phyloP scores from a whole-genome alignment of 2,797 vertebrate species.

The Anguilla marmorata region DNA sequence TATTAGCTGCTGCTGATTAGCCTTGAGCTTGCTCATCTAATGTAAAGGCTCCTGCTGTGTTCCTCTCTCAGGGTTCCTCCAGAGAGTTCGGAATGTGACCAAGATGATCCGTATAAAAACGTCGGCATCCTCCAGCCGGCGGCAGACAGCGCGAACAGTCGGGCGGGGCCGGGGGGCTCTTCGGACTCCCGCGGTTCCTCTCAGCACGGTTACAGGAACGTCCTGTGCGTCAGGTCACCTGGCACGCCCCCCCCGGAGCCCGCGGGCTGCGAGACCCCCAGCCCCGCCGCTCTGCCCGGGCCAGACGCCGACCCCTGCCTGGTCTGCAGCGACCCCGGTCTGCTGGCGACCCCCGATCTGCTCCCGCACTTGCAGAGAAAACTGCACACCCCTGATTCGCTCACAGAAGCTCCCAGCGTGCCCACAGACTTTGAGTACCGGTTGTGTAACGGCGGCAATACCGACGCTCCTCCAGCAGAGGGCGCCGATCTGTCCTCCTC shows the following conservation, averaged over 20 bases:
- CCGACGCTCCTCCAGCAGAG: neutral
- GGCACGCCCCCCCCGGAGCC: neutral
- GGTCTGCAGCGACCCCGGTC: neutral
- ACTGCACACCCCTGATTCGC: neutral
- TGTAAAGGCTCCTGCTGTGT: neutral
- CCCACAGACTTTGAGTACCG: constrained; percentile 39
- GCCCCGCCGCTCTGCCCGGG: neutral
- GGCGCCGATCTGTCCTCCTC: neutral
- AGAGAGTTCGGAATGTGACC: neutral
- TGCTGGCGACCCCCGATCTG: neutral
- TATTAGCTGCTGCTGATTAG: neutral
- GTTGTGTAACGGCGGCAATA: constrained; percentile 12
- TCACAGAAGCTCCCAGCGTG: constrained; percentile 4
- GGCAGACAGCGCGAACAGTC: neutral
- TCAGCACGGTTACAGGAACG: constrained; percentile 18
- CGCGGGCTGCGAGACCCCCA: constrained; percentile 21
- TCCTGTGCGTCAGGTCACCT: constrained; percentile 23
- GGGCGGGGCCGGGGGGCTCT: neutral
- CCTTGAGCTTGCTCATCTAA: neutral
- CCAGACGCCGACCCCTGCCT: neutral
- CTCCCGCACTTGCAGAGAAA: neutral
- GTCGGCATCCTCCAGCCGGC: neutral
- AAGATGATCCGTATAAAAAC: constrained; percentile 19
- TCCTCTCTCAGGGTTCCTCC: neutral
- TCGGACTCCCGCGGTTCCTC: constrained; percentile 3